phyloP scores from a whole-genome alignment of 1,140 invertebrate species.

The Subanguina moxae region DNA sequence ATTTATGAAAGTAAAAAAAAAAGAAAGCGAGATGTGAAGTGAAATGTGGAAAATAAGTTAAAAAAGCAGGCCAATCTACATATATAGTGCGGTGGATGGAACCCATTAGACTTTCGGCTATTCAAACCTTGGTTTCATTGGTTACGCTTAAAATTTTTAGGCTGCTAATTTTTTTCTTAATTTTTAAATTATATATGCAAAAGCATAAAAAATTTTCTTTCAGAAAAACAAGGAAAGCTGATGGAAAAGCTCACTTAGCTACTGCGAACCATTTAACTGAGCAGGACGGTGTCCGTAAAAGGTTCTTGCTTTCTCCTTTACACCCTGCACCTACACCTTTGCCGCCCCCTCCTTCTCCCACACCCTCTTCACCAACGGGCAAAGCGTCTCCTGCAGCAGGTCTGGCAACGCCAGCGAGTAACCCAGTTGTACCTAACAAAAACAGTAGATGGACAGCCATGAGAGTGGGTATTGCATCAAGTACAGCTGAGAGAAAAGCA shows the following conservation, averaged over 20 bases:
- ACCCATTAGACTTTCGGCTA: too few species aligned
- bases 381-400: background rate
- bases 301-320: constrained; percentile 43
- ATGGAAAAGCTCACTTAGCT: constrained; percentile 20
- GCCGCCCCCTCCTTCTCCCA: background rate
- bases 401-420: background rate
- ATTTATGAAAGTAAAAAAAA: too few species aligned
- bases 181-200: too few species aligned
- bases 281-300: constrained; percentile 22
- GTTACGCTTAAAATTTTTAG: too few species aligned
- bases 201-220: constrained; percentile 10
- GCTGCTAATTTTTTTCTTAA: too few species aligned
- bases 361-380: constrained; percentile 10
- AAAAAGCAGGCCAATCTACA: too few species aligned
- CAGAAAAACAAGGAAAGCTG: constrained; percentile 54
- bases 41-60: too few species aligned
- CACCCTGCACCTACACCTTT: constrained; percentile 2
- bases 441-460: constrained; percentile 4
- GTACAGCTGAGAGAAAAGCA: background rate
- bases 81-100: too few species aligned
- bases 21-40: too few species aligned
- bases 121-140: too few species aligned
- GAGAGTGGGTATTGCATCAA: background rate
- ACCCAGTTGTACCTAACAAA: constrained; percentile 2
- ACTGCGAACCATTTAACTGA: background rate